phyloP scores from a whole-genome alignment of 2,888 invertebrate genomes.

The Caenorhabditis sp. region DNA sequence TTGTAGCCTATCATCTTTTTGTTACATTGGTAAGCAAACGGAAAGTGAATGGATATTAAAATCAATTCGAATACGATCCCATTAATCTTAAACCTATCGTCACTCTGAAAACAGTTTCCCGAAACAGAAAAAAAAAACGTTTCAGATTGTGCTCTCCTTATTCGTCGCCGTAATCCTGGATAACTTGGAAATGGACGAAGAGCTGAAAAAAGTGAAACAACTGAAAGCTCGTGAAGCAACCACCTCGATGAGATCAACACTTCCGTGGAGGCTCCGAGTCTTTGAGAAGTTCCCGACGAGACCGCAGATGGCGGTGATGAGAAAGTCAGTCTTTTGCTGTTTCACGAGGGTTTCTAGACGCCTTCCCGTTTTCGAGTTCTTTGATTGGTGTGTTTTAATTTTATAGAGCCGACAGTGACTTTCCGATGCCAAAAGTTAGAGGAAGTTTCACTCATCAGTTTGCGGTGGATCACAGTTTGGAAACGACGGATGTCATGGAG shows the following conservation, averaged over 20 bases:
- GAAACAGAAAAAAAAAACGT: not conserved
- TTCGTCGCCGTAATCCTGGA: constrained; percentile 99
- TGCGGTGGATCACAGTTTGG: constrained; percentile 87
- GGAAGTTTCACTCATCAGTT: constrained; percentile 99
- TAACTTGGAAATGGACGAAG: constrained; percentile 98
- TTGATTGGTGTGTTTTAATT: too few relatives aligned
- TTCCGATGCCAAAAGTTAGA: constrained; percentile 88
- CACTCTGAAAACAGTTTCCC: not conserved
- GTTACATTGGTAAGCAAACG: constrained; percentile 89
- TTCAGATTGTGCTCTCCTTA: constrained; percentile 94
- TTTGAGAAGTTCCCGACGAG: constrained; percentile 97
- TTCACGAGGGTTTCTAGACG: not conserved
- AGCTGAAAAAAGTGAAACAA: constrained; percentile 98
- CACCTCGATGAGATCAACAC: constrained; percentile 95
- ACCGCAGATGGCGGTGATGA: constrained; percentile 91
- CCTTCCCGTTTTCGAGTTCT: not conserved
- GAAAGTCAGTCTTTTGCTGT: constrained; percentile 86
- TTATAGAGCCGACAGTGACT: constrained; percentile 87
- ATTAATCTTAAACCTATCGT: not conserved
- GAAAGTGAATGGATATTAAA: not conserved
- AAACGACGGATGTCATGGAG: constrained; percentile 57
- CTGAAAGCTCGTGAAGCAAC: constrained; percentile 92
- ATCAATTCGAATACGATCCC: not conserved
- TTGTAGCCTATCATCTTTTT: constrained; percentile 98
- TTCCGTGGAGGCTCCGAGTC: constrained; percentile 95